Conservation (phyloP, 1,140 invertebrate genomes). For the Diorhabda carinulata region DNA sequence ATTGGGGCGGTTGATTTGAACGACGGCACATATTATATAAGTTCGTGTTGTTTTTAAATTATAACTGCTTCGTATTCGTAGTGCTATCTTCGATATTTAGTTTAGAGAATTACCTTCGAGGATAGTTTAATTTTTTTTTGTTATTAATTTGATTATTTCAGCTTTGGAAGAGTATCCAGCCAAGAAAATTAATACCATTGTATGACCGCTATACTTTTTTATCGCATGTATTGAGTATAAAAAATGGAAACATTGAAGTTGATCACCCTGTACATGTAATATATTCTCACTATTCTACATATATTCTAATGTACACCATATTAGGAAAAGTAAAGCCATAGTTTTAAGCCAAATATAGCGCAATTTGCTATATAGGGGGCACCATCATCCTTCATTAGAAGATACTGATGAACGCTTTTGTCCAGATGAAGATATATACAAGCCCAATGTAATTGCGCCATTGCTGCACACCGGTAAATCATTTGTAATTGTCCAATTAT, state of each 20-base stretch:
- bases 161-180: no score
- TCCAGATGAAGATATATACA: constrained; percentile 7
- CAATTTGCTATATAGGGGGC: constrained; percentile 17
- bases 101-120: no score
- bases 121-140: no score
- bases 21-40: no score
- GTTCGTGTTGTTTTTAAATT: no score
- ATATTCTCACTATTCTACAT: constrained; percentile 15
- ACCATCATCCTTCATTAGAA: constrained; percentile 17
- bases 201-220: no score
- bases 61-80: no score
- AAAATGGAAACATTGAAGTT: not conserved
- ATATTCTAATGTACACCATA: constrained; percentile 18
- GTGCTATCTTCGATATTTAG: no score
- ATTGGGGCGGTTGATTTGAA: no score
- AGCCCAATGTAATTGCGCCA: constrained; percentile 4
- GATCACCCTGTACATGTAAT: not conserved
- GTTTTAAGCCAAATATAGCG: constrained; percentile 19
- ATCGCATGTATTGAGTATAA: no score
- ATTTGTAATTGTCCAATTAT: constrained; percentile 12
- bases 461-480: constrained; percentile 5
- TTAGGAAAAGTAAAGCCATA: constrained; percentile 12
- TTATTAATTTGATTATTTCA: no score
- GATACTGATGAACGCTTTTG: constrained; percentile 14
- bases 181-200: no score